Conservation (phyloP, 2,888 invertebrate species). For the Melinaea menophilus region DNA sequence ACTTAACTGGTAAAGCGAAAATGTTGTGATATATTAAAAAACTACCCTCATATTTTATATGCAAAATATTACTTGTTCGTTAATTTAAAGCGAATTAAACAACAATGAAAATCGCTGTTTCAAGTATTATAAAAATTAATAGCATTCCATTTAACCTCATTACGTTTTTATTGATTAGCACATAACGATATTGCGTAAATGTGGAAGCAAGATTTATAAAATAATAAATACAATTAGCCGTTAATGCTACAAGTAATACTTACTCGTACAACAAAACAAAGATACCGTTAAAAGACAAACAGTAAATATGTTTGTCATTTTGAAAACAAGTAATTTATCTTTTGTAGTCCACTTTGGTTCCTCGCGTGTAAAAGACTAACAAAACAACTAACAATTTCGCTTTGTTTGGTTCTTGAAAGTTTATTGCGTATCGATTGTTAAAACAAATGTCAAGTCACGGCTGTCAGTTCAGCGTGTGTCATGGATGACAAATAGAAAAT, state of each 20-base stretch:
- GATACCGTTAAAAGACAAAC: conserved; percentile 61
- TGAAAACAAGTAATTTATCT: conserved; percentile 40
- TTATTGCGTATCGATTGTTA: conserved; percentile 52
- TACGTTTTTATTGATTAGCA: conserved; percentile 13
- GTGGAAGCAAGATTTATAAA: conserved; percentile 42
- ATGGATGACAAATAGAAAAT: neutral
- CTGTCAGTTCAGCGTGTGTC: conserved; percentile 10
- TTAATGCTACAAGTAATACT: conserved; percentile 41
- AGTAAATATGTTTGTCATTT: conserved; percentile 66
- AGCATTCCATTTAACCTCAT: conserved; percentile 6
- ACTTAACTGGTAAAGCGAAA: too few species aligned
- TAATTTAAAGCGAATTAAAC: neutral
- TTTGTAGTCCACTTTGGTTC: conserved; percentile 45
- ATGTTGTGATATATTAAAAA: neutral
- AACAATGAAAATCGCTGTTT: too few species aligned
- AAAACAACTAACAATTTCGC: conserved; percentile 60
- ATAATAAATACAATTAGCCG: conserved; percentile 24
- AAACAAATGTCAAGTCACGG: conserved; percentile 51
- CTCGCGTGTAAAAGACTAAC: conserved; percentile 41
- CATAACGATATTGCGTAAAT: conserved; percentile 18
- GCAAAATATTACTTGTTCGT: too few species aligned
- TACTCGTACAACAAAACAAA: conserved; percentile 63
- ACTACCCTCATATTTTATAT: conserved; percentile 9
- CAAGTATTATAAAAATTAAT: neutral
- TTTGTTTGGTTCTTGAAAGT: conserved; percentile 55